These are phyloP conservation scores for Agrypnia vestita DNA, from an alignment of 1,140 invertebrate species.

Conservation along the genomic window DNA sequence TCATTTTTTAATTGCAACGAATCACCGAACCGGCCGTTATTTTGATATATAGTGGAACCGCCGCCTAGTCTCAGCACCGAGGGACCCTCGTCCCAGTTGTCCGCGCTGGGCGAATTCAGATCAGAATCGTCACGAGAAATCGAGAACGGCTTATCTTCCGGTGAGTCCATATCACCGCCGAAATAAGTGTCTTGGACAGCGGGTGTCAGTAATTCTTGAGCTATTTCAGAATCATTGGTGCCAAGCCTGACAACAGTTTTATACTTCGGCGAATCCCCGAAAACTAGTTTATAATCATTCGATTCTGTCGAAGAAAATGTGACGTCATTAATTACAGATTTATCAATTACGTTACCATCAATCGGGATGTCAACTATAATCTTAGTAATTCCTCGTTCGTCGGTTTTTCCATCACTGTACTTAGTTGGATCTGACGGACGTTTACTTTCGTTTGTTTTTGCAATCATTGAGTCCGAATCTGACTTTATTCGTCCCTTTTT, in stretches of 20 bases:
- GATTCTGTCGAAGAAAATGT: not conserved
- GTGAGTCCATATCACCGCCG: not conserved
- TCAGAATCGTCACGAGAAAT: not conserved
- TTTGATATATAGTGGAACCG: not conserved
- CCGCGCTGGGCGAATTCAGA: not conserved
- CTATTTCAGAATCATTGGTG: not conserved
- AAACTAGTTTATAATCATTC: not conserved
- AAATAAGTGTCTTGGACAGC: not conserved
- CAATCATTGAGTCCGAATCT: not conserved
- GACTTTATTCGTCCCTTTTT: not conserved
- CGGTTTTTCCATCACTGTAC: no score
- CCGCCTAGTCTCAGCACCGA: constrained; percentile 36
- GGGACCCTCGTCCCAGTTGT: constrained; percentile 36
- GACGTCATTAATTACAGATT: not conserved
- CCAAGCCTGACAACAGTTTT: constrained; percentile 28
- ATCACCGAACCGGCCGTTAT: not conserved
- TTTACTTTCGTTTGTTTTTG: not conserved
- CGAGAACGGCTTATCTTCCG: not conserved
- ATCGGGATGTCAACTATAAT: not conserved
- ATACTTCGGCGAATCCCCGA: constrained; percentile 11
- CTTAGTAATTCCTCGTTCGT: not conserved
- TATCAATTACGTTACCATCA: not conserved
- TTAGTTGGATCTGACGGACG: no score
- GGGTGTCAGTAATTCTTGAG: not conserved
- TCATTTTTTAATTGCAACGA: not conserved